phyloP scores from a whole-genome alignment of 1,140 invertebrate genomes.

The Brachionus rotundiformis region DNA sequence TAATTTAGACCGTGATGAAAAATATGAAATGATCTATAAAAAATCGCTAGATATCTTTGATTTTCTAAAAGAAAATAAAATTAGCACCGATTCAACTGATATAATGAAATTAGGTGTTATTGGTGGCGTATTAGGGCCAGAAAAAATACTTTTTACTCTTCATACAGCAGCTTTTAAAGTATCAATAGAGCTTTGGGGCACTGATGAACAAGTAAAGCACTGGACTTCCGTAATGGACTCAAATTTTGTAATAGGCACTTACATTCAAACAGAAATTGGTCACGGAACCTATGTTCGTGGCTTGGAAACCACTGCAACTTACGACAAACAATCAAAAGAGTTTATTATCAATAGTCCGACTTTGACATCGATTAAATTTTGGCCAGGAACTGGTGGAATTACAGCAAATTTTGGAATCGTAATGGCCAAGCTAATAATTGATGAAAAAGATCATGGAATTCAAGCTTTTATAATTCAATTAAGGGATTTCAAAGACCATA shows the following conservation, averaged over 20 bases:
- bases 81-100: background rate
- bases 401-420: slow-evolving; percentile 83
- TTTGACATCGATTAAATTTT: slow-evolving; percentile 87
- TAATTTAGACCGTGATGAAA: slow-evolving; percentile 47
- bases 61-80: slow-evolving; percentile 29
- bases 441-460: slow-evolving; percentile 82
- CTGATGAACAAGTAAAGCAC: slow-evolving; percentile 78
- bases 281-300: slow-evolving; percentile 88
- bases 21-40: slow-evolving; percentile 33
- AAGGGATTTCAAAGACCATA: slow-evolving; percentile 80
- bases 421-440: slow-evolving; percentile 81
- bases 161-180: slow-evolving; percentile 92
- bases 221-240: slow-evolving; percentile 81
- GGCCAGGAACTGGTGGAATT: slow-evolving; percentile 87
- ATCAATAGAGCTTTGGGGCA: slow-evolving; percentile 80
- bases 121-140: slow-evolving; percentile 40
- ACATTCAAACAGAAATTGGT: slow-evolving; percentile 90
- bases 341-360: slow-evolving; percentile 85
- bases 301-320: slow-evolving; percentile 85
- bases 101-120: slow-evolving; percentile 25
- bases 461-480: slow-evolving; percentile 90
- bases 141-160: slow-evolving; percentile 54
- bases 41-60: slow-evolving; percentile 38
- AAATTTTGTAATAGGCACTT: slow-evolving; percentile 83
- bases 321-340: slow-evolving; percentile 79